Evolutionary conservation across 1,140 invertebrate species (phyloP), one percentile per base, ranked within the genome.

Genomic region (Agrypnia vestita): DNA sequence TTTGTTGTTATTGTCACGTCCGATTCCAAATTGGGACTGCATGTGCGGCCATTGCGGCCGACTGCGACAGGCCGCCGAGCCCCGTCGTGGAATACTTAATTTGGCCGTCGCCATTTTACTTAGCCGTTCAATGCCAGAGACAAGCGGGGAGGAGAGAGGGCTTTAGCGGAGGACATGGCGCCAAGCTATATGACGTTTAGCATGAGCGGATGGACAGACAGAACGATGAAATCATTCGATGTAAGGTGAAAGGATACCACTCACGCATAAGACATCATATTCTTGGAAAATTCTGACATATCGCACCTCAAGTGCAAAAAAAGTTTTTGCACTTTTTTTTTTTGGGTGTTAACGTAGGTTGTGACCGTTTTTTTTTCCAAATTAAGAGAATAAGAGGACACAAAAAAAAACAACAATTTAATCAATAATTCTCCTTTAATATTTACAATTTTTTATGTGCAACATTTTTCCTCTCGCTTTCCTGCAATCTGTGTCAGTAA

Each of bases 1-100:
- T 79, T 80, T 80, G 72, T 74, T 56, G 72, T 17, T 76, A 69
- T 67, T 69, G 80, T 82, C 71, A 55, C 71, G 76, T 82, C 13
- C 76, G 64, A 80, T 56, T 64, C 72, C 80, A 78, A 81, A 78
- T 81, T 72, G 75, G 75, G 75, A 73, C 35, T 11, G 62, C 55
- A 59, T 71, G 67, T 71, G 67, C 25, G 53, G 25, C 51, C 11
- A 55, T 59, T 55, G 51, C 44, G 51, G 35, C 51, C 12, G 21
- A 44, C 72, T n/a, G 55, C 53, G 25, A 25, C 25, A n/a, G 62
- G 43, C 62, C 19, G 61, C 62, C 17, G 59, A 17, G 43, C 76
- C 64, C 17, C 67, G 43, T 71, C 67, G 77, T 72, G 53, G 77
- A 79, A 79, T 79, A 72, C 49, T 44, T 73, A 79, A 79, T 79